A percentile compares a stretch with the other conserved stretches of the same genome.
Evolutionary conservation across 2,888 invertebrate genomes (phyloP).

Genomic region (Troides aeacus): DNA sequence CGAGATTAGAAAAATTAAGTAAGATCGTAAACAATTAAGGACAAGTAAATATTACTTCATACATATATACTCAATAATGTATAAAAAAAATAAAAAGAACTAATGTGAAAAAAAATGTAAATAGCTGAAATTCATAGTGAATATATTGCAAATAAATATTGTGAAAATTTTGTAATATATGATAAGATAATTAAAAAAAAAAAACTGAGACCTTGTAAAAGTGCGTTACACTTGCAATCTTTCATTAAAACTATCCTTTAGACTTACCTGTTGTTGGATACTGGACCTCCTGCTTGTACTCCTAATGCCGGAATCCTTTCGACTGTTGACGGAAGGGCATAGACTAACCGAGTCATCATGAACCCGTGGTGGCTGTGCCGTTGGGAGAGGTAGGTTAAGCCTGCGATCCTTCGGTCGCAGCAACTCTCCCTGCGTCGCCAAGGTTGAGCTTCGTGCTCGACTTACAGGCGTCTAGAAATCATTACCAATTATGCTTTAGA

Average conservation of each 20-base stretch:
- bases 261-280: slow-evolving; percentile 88
- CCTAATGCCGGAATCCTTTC: slow-evolving; percentile 93
- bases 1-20: too few relatives aligned
- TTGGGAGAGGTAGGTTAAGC: slow-evolving; percentile 68
- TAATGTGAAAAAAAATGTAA: too few relatives aligned
- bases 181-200: background rate
- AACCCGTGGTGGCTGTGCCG: slow-evolving; percentile 50
- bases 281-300: slow-evolving; percentile 92
- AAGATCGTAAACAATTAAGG: too few relatives aligned
- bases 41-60: too few relatives aligned
- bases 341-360: slow-evolving; percentile 85
- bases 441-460: slow-evolving; percentile 72
- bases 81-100: too few relatives aligned
- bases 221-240: background rate
- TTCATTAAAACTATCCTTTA: background rate
- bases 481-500: background rate
- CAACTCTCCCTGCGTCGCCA: slow-evolving; percentile 67
- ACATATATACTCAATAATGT: too few relatives aligned
- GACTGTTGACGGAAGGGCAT: slow-evolving; percentile 88
- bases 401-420: slow-evolving; percentile 63
- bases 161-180: too few relatives aligned
- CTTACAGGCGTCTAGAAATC: slow-evolving; percentile 63
- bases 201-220: too few relatives aligned
- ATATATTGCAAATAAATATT: too few relatives aligned
- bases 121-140: too few relatives aligned